Evolutionary conservation across 2,113 vertebrate species (phyloP), one percentile per base, ranked within the genome.

Genomic region (Atherinomorus stipes): DNA sequence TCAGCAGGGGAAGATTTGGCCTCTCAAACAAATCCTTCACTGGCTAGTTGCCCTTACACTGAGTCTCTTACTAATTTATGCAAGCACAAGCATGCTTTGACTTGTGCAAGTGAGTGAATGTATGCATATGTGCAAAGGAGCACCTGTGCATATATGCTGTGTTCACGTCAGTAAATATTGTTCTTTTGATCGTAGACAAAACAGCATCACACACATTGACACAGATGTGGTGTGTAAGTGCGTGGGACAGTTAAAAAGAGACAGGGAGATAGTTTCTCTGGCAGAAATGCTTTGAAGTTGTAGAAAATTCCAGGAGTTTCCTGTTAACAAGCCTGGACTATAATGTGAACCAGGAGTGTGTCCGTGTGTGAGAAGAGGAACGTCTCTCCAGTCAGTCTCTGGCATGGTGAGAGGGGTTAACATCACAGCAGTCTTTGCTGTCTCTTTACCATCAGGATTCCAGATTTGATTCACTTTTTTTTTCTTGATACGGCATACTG

Each of bases 291-390:
- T 94, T 93, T 93, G 91, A 94, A 91, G 91, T 86, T 58, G 19
- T 34, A 77, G 73, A 86, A 86, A 89, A 91, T 92, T 94, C 92
- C 90, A 91, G 82, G 71, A 88, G 81, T 88, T 91, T 93, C 91
- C 89, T 91, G 90, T 90, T 89, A 91, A 89, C 79, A 42, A 84
- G 71, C 66, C 77, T 45, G 12, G 72, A 37, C 21, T 75, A 50
- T 93, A 93, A 94, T 93, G 78, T 81, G 84, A 94, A 91, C 77
- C 93, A 93, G 91, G 65, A 85, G 64, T 64, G 65, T 59, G 64
- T 74, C 34, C 63, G 73, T 74, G 62, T 61, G 66, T 21, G 21
- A 16, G 28, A 19, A 64, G 64, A 50, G 45, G 26, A 51, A 34
- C 25, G 51, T 64, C 50, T 81, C 56, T 15, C 2, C 23, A 74